phyloP scores from a whole-genome alignment of 2,888 invertebrate species.

The Arrhopalites spinosus region DNA sequence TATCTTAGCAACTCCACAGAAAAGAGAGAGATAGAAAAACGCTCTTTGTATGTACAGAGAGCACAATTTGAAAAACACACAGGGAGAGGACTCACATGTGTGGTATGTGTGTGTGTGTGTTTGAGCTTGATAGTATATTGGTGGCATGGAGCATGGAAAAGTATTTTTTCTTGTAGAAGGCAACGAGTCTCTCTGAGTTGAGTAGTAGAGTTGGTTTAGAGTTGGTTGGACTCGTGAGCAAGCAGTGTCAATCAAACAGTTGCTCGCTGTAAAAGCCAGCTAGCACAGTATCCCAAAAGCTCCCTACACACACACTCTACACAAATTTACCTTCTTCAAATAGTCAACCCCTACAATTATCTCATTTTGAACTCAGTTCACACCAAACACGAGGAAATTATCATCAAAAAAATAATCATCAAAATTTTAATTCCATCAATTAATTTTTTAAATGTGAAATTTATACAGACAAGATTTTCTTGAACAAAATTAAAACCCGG shows the following conservation, averaged over 20 bases:
- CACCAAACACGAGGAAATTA: not conserved
- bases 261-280: constrained; percentile 42
- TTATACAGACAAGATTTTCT: too few species aligned
- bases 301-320: constrained; percentile 27
- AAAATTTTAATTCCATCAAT: too few species aligned
- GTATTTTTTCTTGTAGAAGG: not conserved
- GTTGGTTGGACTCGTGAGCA: constrained; percentile 40
- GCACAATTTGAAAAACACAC: constrained; percentile 11
- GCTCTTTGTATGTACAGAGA: not conserved
- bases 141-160: not conserved
- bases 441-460: too few species aligned
- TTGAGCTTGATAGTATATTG: not conserved
- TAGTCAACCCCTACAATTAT: not conserved
- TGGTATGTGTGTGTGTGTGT: constrained; percentile 15
- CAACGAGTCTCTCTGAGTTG: constrained; percentile 2
- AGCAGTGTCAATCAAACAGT: constrained; percentile 53
- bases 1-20: constrained; percentile 13
- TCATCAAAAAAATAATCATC: too few species aligned
- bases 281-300: constrained; percentile 23
- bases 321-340: not conserved
- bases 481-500: too few species aligned
- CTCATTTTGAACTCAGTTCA: not conserved
- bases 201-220: constrained; percentile 21
- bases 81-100: constrained; percentile 23
- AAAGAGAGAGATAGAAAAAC: constrained; percentile 19